Evolutionary conservation across 2,113 vertebrate genomes (phyloP), one percentile per base, ranked within the genome.

Genomic region (Myanophis thanlyinensis): DNA sequence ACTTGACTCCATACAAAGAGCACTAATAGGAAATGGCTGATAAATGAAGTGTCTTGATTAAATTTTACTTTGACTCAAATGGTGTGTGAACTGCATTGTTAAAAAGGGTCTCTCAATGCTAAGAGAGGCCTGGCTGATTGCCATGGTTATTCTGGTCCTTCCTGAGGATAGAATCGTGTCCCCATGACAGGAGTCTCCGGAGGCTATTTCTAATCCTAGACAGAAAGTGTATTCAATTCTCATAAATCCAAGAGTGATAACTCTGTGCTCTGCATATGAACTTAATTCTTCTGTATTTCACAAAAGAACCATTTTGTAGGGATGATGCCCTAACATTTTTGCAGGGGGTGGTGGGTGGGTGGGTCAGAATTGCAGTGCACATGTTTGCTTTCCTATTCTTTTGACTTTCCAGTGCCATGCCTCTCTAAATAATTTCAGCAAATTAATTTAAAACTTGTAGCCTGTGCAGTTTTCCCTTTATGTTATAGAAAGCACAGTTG

Each of bases 31-130:
- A 84, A 92, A 88, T 6, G 54, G 2, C 11, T 89, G 97, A 97
- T 97, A 97, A 93, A 91, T 53, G n/a, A 94, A 96, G 94, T 94
- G 85, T 92, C 44, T 30, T 44, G 96, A 97, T 97, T 96, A 95
- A 84, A 49, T 5, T 9, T 94, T 92, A 35, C 91, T 5, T 9
- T 52, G 93, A 25, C 91, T 93, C 40, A 15, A 92, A 53, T 84
- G 27, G 56, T 48, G 62, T 23, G 13, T 30, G 40, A 92, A 84
- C 88, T 94, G 59, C 48, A 84, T 54, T 48, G 86, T 89, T 54
- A 85, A 53, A 46, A 30, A 87, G 25, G 85, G 73, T 5, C 67
- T 11, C 62, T 53, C 0, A 22, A 49, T 88, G 49, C 25, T 4
- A 85, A 95, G 80, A 89, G 87, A 53, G 91, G 10, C n/a, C 46